These are phyloP conservation scores for Engystomops pustulosus DNA, from an alignment of 2,113 vertebrate genomes.

Conservation along the genomic window DNA sequence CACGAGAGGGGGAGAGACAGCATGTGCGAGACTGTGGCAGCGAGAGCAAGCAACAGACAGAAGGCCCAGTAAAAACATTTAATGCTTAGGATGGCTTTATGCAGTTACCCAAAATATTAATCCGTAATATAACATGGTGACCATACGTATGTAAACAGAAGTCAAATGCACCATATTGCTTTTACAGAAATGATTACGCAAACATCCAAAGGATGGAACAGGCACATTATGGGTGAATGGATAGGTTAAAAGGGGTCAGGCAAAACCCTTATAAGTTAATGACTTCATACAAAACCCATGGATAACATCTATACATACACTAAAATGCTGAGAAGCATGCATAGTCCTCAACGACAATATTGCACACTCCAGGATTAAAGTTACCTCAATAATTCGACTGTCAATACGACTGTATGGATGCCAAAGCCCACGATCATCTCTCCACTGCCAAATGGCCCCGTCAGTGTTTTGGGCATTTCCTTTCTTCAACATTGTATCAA, in stretches of 20 bases:
- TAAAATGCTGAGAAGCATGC: not conserved
- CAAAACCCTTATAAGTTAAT: not conserved
- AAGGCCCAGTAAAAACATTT: not conserved
- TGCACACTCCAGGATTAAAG: slow-evolving; percentile 57
- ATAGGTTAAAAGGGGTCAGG: not conserved
- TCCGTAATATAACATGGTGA: not conserved
- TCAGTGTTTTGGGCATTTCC: slow-evolving; percentile 96
- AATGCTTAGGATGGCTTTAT: not conserved
- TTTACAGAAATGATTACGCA: not conserved
- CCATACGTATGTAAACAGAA: no score
- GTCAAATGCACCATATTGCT: not conserved
- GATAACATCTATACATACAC: not conserved
- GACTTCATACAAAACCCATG: not conserved
- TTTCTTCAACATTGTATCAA: slow-evolving; percentile 98
- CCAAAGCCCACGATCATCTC: slow-evolving; percentile 96
- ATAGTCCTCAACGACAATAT: not conserved
- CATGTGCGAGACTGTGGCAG: no score
- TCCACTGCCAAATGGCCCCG: slow-evolving; percentile 97
- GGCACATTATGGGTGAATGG: no score
- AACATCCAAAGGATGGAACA: not conserved
- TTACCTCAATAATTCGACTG: slow-evolving; percentile 98
- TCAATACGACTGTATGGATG: slow-evolving; percentile 98
- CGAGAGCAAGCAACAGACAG: no score
- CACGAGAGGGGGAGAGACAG: no score
- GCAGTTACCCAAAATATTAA: not conserved